Evolutionary conservation across 2,113 vertebrate genomes (phyloP), one percentile per base, ranked within the genome.

Genomic region (Lucifuga dentata): DNA sequence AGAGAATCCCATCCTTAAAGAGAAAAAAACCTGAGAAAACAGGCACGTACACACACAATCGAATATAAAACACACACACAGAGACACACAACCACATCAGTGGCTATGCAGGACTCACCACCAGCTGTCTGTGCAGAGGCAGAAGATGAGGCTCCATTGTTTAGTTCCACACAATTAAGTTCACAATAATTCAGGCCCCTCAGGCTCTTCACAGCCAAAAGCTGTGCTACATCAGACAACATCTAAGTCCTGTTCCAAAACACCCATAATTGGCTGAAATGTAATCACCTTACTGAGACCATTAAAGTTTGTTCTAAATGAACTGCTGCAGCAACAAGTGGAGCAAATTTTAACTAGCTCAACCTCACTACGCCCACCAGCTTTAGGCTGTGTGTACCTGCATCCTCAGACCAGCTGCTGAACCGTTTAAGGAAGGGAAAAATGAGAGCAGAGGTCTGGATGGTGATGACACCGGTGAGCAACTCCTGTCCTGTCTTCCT

Each of bases 111-210:
- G 41, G 62, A 23, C 77, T 59, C 72, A 73, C 64, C 61, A 63
- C 63, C 63, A 55, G 49, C 65, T 77, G 65, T 61, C 71, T 70
- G 65, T 79, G 59, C 39, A 23, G 9, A 8, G 29, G 24, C 20
- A 23, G 48, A 62, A 63, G 67, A 74, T 83, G 58, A 77, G 49
- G 67, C 69, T 40, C 51, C 52, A 61, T 79, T 86, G 76, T 84
- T 92, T 88, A 90, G 88, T 90, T 89, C 89, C 88, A 83, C 74
- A 64, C 84, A 83, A 90, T 91, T 91, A 90, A 80, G 68, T 83
- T 76, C 76, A 85, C 67, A 85, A 88, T 80, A 89, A 89, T 86
- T 79, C 72, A 68, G 59, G 75, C 73, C 51, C 78, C 78, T 75
- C 51, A 68, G 76, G 84, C 68, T 70, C 52, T 65, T 51, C 11